Conservation (phyloP, 2,888 invertebrate genomes). For the Agrochola macilenta region DNA sequence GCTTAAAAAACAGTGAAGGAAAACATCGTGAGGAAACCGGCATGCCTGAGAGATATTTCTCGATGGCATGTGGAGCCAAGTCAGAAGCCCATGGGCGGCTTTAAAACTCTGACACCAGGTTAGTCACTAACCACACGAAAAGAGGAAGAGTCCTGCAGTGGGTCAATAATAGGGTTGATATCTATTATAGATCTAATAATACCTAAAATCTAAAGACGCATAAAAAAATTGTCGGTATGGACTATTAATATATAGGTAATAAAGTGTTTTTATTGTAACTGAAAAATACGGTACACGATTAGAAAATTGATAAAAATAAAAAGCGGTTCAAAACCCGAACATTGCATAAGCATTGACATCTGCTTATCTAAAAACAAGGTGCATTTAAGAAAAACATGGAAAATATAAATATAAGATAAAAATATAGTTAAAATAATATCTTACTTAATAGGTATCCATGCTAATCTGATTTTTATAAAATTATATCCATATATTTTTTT, state of each 20-base stretch:
- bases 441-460: not conserved
- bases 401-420: not conserved
- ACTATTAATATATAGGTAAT: not conserved
- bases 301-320: not conserved
- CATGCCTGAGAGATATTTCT: no score
- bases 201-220: not conserved
- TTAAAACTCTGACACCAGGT: no score
- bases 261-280: constrained; percentile 6
- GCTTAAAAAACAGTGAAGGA: no score
- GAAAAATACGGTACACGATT: not conserved
- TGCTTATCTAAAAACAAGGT: not conserved
- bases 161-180: no score
- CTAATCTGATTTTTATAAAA: constrained; percentile 7
- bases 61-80: no score
- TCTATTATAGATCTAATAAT: not conserved
- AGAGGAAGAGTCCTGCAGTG: no score
- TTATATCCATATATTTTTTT: no score
- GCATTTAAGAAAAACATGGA: constrained; percentile 8
- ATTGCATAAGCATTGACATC: not conserved
- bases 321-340: not conserved
- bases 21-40: no score
- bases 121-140: no score
- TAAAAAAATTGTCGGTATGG: not conserved
- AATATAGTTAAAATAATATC: no score
- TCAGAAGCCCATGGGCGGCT: no score